Base-by-base conservation (phyloP, 2,113 vertebrate genomes). In the Narcine bancroftii region DNA sequence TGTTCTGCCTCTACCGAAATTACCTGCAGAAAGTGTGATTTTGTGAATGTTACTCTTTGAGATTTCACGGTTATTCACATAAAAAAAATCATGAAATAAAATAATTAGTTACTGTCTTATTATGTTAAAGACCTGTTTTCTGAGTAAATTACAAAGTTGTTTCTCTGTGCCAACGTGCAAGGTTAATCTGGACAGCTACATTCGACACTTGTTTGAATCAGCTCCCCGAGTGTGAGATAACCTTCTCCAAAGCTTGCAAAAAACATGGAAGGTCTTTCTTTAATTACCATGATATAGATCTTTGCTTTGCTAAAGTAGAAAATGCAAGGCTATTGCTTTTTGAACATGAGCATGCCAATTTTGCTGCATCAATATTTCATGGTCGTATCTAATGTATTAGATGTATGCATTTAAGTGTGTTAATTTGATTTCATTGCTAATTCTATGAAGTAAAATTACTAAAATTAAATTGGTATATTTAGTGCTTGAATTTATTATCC, bases 261-360 rank as follows among this genome's bases (percentile, higher is more conserved):
- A 29, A 29, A 69, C 39, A 91, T 69, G 81, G 69, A 11, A 45
- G 63, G 66, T 65, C 33, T 91, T 89, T 89, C 33, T 69, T 69
- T 69, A 91, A 69, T 91, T 69, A 47, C 24, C 69, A 15, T 69
- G 63, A 91, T 69, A 91, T 17, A 39, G 63, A 91, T 91, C 89
- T 91, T 45, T 91, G 36, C 42, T 29, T 39, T 91, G 39, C 66
- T 65, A 91, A 91, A 69, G 39, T 19, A 29, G 89, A 47, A 91
- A 47, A 69, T 17, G 36, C 42, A 71, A 91, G 47, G 89, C 2
- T 26, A 91, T 69, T 45, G 65, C 0, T 69, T 69, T 24, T 47
- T 47, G 19, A 39, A 47, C 24, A 29, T 91, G 66, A 47, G 10
- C 45, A 42, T 69, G 65, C 47, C 60, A 91, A 91, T 45, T 56